phyloP scores from a whole-genome alignment of 2,113 vertebrate species.

The Collichthys lucidus region DNA sequence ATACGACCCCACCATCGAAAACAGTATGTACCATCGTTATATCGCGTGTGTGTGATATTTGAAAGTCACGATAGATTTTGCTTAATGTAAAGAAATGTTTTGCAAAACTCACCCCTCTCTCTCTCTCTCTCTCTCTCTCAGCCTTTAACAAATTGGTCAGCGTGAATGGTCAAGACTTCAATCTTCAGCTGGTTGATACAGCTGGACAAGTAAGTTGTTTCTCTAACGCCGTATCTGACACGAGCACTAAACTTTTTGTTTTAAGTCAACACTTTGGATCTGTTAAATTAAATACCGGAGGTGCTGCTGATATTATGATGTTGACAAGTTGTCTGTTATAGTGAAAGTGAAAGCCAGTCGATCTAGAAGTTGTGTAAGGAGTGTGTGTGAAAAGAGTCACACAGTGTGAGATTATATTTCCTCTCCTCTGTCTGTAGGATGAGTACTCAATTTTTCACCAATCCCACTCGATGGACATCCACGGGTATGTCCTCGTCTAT shows the following conservation, averaged over 20 bases:
- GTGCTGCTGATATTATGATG: background rate
- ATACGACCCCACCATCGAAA: slow-evolving; percentile 91
- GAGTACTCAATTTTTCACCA: slow-evolving; percentile 90
- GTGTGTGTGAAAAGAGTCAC: background rate
- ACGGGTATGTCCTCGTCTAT: slow-evolving; percentile 89
- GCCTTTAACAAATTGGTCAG: slow-evolving; percentile 89
- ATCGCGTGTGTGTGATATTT: background rate
- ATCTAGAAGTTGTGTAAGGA: background rate
- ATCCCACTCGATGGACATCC: slow-evolving; percentile 88
- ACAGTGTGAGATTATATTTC: background rate
- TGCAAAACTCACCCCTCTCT: slow-evolving; percentile 21
- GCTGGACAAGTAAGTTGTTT: slow-evolving; percentile 86
- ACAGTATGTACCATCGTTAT: slow-evolving; percentile 81
- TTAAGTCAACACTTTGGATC: background rate
- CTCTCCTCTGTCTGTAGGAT: slow-evolving; percentile 79
- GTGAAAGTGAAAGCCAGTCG: background rate
- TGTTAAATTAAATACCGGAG: background rate
- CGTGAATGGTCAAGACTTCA: slow-evolving; percentile 89
- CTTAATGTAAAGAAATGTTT: background rate
- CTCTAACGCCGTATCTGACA: background rate
- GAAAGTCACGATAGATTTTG: background rate
- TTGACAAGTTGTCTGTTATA: background rate
- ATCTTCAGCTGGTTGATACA: slow-evolving; percentile 90
- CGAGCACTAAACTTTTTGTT: background rate
- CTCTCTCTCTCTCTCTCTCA: slow-evolving; percentile 20